These are phyloP conservation scores for Synergus umbraculus DNA, from an alignment of 2,888 invertebrate genomes.

Conservation along the genomic window DNA sequence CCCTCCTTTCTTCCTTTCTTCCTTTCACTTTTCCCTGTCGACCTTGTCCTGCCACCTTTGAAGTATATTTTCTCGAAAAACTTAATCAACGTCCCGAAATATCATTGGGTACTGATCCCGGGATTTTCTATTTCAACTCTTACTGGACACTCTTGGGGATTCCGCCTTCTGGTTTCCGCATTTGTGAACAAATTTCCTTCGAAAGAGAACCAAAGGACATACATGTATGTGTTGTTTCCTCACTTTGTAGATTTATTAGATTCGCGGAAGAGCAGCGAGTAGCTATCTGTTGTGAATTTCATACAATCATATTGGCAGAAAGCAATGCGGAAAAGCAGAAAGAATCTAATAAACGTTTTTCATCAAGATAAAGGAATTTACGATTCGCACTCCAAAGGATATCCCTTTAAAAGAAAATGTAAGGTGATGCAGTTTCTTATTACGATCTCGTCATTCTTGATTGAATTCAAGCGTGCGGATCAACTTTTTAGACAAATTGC, in stretches of 20 bases:
- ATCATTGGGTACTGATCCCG: neutral
- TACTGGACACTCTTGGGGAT: neutral
- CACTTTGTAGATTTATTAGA: too few relatives aligned
- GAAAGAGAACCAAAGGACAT: neutral
- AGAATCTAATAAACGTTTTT: neutral
- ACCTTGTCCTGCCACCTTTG: neutral
- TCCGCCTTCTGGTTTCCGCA: neutral
- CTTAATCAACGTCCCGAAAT: neutral
- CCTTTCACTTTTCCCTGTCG: neutral
- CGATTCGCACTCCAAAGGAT: neutral
- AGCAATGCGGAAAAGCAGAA: neutral
- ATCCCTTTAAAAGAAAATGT: neutral
- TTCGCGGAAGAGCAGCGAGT: too few relatives aligned
- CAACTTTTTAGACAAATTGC: neutral
- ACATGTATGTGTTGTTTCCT: too few relatives aligned
- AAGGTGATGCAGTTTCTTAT: neutral
- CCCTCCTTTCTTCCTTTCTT: neutral
- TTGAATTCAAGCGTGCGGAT: neutral
- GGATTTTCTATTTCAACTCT: neutral
- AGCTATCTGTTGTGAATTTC: neutral
- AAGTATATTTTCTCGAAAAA: neutral
- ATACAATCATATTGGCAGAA: neutral
- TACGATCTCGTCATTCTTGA: neutral
- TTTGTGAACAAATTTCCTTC: neutral
- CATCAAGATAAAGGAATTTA: neutral